A percentile compares a stretch with the other conserved stretches of the same genome.
phyloP scores from a whole-genome alignment of 2,888 invertebrate species.

The Actias luna region DNA sequence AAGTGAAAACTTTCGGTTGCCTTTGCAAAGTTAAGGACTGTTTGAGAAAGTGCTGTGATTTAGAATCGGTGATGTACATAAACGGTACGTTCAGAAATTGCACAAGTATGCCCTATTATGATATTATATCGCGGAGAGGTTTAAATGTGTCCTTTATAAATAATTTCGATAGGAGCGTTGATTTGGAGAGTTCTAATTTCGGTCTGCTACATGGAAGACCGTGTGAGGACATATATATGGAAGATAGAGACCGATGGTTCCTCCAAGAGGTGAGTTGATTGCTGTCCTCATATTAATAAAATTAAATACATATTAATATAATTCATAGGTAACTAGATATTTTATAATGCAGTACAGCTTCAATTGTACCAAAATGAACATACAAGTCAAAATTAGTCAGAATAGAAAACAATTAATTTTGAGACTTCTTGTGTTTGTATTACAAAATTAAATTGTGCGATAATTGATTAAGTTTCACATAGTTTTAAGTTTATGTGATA shows the following conservation, averaged over 20 bases:
- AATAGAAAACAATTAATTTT: too few species aligned
- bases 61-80: conserved; percentile 38
- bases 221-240: conserved; percentile 38
- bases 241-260: conserved; percentile 43
- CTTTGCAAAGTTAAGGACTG: conserved; percentile 54
- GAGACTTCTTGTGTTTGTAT: too few species aligned
- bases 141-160: conserved; percentile 41
- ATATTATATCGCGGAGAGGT: conserved; percentile 41
- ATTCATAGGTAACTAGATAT: too few species aligned
- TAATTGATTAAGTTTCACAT: too few species aligned
- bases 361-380: too few species aligned
- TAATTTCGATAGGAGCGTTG: conserved; percentile 36
- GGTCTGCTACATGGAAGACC: conserved; percentile 43
- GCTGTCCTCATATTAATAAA: neutral
- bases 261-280: conserved; percentile 55
- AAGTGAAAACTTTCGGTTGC: conserved; percentile 53
- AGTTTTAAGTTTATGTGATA: too few species aligned
- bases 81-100: conserved; percentile 32
- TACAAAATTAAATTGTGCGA: too few species aligned
- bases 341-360: too few species aligned
- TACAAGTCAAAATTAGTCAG: too few species aligned
- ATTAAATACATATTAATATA: too few species aligned
- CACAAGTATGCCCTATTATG: conserved; percentile 31
- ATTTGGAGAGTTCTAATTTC: conserved; percentile 35
- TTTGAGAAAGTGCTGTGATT: conserved; percentile 63